phyloP scores from a whole-genome alignment of 2,113 vertebrate species.

The chimpanzee (Pan troglodytes) region NHGRI_mPanTro3-v2.1_pri NC_072416.2:84198501-84199000 shows the following conservation, averaged over 20 bases:
- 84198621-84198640: not conserved
- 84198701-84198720: not conserved
- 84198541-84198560: not conserved
- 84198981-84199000: conserved; percentile 24
- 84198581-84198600: not conserved
- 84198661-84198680: not conserved
- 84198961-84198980: not conserved
- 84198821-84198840: not conserved
- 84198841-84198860: not conserved
- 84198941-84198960: accelerated
- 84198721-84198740: not conserved
- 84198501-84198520: not conserved
- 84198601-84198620: not conserved
- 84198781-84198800: not conserved
- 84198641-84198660: not conserved
- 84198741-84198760: not conserved
- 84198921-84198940: accelerated
- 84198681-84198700: not conserved
- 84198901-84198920: accelerated
- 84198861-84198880: not conserved
- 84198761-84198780: not conserved
- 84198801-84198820: not conserved
- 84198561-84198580: not conserved
- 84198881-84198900: not conserved
- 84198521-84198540: too few relatives aligned